A percentile compares a stretch with the other conserved stretches of the same genome.
These are phyloP conservation scores for Chionis minor DNA, from an alignment of 2,113 vertebrate species.

Conservation along the genomic window DNA sequence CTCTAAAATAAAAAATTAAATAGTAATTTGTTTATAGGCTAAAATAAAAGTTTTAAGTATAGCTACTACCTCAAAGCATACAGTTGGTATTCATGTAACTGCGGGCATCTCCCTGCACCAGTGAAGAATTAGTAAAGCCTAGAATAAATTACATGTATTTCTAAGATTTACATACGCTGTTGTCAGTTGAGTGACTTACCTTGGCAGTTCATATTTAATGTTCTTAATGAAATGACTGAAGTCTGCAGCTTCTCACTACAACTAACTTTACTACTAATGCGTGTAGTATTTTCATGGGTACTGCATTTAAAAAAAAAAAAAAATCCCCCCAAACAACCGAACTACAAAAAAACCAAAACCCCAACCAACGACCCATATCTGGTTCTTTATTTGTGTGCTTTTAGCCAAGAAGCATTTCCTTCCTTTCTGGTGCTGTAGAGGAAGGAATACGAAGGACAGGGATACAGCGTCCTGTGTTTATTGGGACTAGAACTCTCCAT, in stretches of 20 bases:
- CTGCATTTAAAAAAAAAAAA: not conserved
- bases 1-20: not conserved
- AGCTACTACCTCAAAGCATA: not conserved
- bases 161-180: not conserved
- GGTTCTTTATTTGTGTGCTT: not conserved
- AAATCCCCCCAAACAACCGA: not conserved
- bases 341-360: not conserved
- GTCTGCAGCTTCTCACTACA: not conserved
- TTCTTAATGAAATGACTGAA: not conserved
- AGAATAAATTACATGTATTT: not conserved
- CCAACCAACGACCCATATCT: not conserved
- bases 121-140: not conserved
- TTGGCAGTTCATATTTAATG: not conserved
- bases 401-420: conserved; percentile 21
- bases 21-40: not conserved
- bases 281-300: not conserved
- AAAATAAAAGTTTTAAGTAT: not conserved
- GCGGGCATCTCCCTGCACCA: not conserved
- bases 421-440: not conserved
- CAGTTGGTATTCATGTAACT: not conserved
- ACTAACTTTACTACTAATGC: not conserved
- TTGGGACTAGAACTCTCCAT: not conserved
- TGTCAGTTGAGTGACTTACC: not conserved
- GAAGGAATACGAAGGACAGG: not conserved
- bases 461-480: not conserved